Evolutionary conservation across 2,888 invertebrate species (phyloP), one percentile per base, ranked within the genome.

Genomic region (Eumerus sabulonum): DNA sequence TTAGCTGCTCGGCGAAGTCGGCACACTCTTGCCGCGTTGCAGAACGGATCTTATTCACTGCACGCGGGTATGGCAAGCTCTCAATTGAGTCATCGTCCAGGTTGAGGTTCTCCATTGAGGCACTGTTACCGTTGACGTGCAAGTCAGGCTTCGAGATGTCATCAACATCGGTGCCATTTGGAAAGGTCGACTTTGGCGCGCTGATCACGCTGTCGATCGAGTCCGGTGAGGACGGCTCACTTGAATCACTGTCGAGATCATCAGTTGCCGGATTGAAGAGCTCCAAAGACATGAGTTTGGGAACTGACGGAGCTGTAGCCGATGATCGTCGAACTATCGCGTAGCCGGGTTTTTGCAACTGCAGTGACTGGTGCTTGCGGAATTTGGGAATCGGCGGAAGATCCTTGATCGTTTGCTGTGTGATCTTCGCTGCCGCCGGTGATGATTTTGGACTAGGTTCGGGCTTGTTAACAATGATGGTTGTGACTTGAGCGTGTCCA

Each of bases 241-340:
- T 95, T 0, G 95, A 96, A 86, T 96, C 96, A 85, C 96, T 96
- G 86, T 96, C 96, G 87, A 96, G 91, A 85, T 97, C 96, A 86
- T 97, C 96, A 5, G 94, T 95, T 85, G 96, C 96, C 1, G 96
- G 96, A 89, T 97, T 96, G 85, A 96, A 97, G 2, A 96, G 90
- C 85, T 96, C 96, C 67, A 96, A 88, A 0, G 95, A 93, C 85
- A 96, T 90, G 13, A 96, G 89, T 81, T 94, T 93, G 0, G 95
- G 95, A 66, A 94, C 90, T 0, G 92, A 92, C 17, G 92, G 90
- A 0, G 92, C 90, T 79, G 93, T 92, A 3, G 91, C 90, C 0
- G 92, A 92, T 12, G 92, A 91, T 48, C 94, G 91, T 54, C 95
- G 90, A 0, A 96, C 94, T 82, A 96, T 91, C 0, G 95, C 95